phyloP scores from a whole-genome alignment of 2,113 vertebrate species.

The Pholis gunnellus region DNA sequence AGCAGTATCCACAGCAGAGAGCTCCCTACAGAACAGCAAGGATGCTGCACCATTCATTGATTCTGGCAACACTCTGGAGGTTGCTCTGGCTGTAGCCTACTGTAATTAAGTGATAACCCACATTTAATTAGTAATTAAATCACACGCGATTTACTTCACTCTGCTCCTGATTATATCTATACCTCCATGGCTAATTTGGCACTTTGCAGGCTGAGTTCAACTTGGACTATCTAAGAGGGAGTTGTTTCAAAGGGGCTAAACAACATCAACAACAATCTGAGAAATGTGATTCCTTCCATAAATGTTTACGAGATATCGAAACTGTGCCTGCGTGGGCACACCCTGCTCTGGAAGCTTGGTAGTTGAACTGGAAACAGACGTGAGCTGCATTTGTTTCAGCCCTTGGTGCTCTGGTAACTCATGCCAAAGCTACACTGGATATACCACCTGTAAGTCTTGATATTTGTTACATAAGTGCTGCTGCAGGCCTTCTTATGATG shows the following conservation, averaged over 20 bases:
- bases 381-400: constrained; percentile 30
- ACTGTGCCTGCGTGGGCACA: constrained; percentile 23
- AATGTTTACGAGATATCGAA: constrained; percentile 46
- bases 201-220: constrained; percentile 38
- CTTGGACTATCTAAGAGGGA: background rate
- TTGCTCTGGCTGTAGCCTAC: constrained; percentile 57
- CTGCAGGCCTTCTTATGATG: background rate
- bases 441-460: constrained; percentile 21
- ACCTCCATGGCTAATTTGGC: constrained; percentile 61
- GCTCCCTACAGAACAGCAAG: constrained; percentile 60
- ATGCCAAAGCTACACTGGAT: constrained; percentile 16
- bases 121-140: constrained; percentile 76
- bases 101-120: constrained; percentile 77
- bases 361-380: constrained; percentile 26
- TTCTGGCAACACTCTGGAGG: constrained; percentile 65
- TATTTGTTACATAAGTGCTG: constrained; percentile 6
- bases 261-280: constrained; percentile 14
- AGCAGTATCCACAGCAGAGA: constrained; percentile 69
- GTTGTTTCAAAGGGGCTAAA: constrained; percentile 31
- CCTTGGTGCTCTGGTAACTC: constrained; percentile 13
- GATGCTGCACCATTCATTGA: constrained; percentile 63
- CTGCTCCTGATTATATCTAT: constrained; percentile 52
- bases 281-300: constrained; percentile 23
- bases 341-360: constrained; percentile 31
- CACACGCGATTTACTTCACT: constrained; percentile 60